Conservation (phyloP, 2,888 invertebrate species). For the Lypha dubia region DNA sequence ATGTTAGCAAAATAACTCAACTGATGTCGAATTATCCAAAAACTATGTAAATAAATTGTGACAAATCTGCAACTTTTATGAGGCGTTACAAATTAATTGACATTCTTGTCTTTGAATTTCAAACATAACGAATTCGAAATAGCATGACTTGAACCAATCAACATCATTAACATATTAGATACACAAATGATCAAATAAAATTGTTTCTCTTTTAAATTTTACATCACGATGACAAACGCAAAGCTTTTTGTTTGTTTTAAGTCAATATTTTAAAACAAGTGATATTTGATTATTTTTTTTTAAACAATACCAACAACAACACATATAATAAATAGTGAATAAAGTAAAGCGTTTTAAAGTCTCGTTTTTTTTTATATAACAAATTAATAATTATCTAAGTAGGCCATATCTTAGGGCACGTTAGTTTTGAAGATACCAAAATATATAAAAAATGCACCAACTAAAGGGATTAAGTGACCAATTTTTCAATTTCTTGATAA, state of each 20-base stretch:
- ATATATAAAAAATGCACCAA: background rate
- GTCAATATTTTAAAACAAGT: constrained; percentile 30
- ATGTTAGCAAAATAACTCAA: constrained; percentile 35
- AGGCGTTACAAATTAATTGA: constrained; percentile 66
- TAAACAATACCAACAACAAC: constrained; percentile 2
- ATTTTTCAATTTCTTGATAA: background rate
- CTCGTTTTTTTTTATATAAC: background rate
- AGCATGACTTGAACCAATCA: constrained; percentile 11
- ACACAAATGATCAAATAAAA: background rate
- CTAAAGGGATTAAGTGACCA: constrained; percentile 10
- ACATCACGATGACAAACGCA: constrained; percentile 27
- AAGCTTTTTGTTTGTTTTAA: constrained; percentile 1
- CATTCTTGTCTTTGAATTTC: constrained; percentile 8
- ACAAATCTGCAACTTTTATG: constrained; percentile 71
- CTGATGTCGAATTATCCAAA: constrained; percentile 34
- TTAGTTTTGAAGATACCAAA: background rate
- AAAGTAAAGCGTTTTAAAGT: constrained; percentile 9
- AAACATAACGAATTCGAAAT: background rate
- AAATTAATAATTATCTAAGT: background rate
- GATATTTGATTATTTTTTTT: constrained; percentile 53
- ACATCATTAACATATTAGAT: background rate
- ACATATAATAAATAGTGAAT: constrained; percentile 39
- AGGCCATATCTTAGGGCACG: background rate
- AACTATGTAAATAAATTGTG: constrained; percentile 63
- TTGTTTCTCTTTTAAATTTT: background rate